phyloP scores from a whole-genome alignment of 1,140 invertebrate species.

The Polyergus mexicanus region DNA sequence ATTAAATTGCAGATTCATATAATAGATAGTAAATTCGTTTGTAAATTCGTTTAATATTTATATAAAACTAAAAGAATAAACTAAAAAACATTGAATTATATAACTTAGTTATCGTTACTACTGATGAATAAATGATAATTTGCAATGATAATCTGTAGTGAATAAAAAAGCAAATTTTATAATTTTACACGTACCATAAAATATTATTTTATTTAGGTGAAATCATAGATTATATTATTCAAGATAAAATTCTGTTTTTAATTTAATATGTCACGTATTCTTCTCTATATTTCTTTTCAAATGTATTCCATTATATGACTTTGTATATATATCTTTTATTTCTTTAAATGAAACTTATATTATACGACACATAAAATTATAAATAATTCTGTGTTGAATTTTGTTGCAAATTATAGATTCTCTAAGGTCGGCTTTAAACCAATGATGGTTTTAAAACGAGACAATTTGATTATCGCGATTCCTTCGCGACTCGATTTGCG shows the following conservation, averaged over 20 bases:
- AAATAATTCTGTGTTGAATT: neutral
- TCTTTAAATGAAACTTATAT: no score
- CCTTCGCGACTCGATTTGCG: neutral
- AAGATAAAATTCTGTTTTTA: no score
- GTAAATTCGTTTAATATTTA: neutral
- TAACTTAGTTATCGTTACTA: neutral
- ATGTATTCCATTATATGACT: no score
- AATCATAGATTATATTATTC: no score
- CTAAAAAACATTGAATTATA: neutral
- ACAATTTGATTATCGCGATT: constrained; percentile 16
- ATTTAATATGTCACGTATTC: no score
- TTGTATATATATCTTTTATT: no score
- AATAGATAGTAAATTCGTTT: neutral
- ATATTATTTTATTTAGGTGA: neutral
- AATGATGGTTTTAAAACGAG: neutral
- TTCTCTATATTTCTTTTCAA: no score
- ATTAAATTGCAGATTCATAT: constrained; percentile 16
- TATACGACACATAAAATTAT: no score
- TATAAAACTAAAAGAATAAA: constrained; percentile 13
- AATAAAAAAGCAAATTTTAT: neutral
- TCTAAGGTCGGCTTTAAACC: no score
- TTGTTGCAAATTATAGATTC: no score
- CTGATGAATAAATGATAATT: neutral
- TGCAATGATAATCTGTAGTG: no score
- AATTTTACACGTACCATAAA: neutral